Percentiles rank a stretch among this genome's conserved stretches.
These are phyloP conservation scores for Hippocampus kuda DNA, from an alignment of 2,797 vertebrate species.

Conservation along the genomic window DNA sequence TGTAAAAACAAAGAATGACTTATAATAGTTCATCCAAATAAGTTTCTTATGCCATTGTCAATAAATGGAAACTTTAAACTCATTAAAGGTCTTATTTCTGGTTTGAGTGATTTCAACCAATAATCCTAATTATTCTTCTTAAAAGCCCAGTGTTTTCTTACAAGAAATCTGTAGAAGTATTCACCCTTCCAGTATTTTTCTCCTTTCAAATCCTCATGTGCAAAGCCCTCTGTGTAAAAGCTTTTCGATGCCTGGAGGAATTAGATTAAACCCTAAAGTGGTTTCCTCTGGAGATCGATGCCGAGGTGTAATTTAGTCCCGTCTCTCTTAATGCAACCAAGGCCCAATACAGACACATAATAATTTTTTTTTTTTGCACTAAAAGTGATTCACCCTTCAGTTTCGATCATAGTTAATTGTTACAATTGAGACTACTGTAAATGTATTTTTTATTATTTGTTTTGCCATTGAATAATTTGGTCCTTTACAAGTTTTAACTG, in stretches of 20 bases:
- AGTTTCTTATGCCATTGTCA: conserved; percentile 12
- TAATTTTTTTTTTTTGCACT: not conserved
- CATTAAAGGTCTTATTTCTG: not conserved
- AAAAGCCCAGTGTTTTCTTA: not conserved
- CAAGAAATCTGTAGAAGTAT: not conserved
- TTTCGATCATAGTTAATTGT: not conserved
- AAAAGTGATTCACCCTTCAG: not conserved
- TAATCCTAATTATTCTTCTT: not conserved
- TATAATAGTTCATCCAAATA: conserved; percentile 9
- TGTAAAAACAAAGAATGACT: conserved; percentile 8
- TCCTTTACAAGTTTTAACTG: too few relatives aligned
- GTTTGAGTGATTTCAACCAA: not conserved
- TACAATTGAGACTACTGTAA: not conserved
- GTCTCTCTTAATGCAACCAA: conserved; percentile 26
- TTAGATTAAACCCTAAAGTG: conserved; percentile 68
- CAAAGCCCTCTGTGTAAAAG: conserved; percentile 56
- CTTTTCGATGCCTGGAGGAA: conserved; percentile 45
- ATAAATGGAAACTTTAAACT: not conserved
- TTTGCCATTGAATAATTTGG: too few relatives aligned
- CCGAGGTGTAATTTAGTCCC: conserved; percentile 39
- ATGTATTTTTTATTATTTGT: too few relatives aligned
- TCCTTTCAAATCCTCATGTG: conserved; percentile 25
- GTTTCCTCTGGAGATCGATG: conserved; percentile 55
- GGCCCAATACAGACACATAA: not conserved
- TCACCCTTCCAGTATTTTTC: conserved; percentile 8